These are phyloP conservation scores for Enhydra lutris DNA, from an alignment of 2,113 vertebrate genomes.

Conservation along the genomic window DNA sequence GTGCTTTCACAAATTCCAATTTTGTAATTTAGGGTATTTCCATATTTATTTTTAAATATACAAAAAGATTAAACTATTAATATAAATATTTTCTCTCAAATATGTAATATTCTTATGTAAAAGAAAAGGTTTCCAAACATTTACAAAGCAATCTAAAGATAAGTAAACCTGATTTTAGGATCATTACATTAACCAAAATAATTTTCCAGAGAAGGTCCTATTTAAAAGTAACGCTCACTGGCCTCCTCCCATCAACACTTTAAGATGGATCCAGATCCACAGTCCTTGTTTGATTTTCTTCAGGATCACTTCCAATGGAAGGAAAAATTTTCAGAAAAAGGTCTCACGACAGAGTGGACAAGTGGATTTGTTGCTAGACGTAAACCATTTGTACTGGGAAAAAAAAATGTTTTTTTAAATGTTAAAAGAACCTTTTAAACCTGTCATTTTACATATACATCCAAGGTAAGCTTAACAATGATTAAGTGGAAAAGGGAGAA, in stretches of 20 bases:
- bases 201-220: constrained; percentile 60
- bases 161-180: constrained; percentile 50
- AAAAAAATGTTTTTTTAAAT: constrained; percentile 64
- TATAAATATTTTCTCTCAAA: constrained; percentile 76
- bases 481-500: neutral
- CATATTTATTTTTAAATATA: constrained; percentile 78
- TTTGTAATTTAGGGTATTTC: constrained; percentile 61
- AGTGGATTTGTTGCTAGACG: constrained; percentile 98
- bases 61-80: constrained; percentile 81
- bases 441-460: neutral
- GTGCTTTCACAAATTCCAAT: constrained; percentile 55
- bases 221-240: constrained; percentile 61
- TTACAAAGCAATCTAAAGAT: constrained; percentile 80
- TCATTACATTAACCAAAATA: constrained; percentile 54
- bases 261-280: constrained; percentile 9
- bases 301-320: constrained; percentile 1
- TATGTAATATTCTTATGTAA: constrained; percentile 71
- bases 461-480: neutral
- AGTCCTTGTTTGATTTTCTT: constrained; percentile 46
- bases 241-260: constrained; percentile 57
- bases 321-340: constrained; percentile 87
- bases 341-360: constrained; percentile 97
- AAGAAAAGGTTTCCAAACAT: constrained; percentile 76
- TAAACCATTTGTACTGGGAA: constrained; percentile 98
- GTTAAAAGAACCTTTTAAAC: constrained; percentile 17